phyloP scores from a whole-genome alignment of 2,113 vertebrate species.

The Prunella himalayana region DNA sequence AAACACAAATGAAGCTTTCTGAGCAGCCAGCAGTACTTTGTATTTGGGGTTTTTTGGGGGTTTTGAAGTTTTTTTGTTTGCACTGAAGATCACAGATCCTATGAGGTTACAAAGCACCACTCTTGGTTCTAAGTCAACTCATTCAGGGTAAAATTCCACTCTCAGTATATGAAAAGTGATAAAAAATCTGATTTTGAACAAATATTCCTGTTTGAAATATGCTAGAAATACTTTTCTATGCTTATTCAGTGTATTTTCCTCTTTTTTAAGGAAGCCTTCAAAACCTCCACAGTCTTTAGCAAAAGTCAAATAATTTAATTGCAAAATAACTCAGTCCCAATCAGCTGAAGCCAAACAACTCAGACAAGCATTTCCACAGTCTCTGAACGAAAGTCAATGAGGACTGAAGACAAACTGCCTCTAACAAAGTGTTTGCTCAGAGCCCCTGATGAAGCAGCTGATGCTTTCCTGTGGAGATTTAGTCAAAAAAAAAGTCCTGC shows the following conservation, averaged over 20 bases:
- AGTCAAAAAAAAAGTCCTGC: not conserved
- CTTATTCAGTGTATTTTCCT: not conserved
- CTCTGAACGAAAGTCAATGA: not conserved
- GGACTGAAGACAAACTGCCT: not conserved
- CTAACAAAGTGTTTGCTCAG: not conserved
- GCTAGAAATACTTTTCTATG: not conserved
- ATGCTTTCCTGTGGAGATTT: not conserved
- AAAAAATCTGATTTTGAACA: not conserved
- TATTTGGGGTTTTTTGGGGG: accelerated
- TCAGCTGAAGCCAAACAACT: not conserved
- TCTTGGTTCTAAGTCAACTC: not conserved
- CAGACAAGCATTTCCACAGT: not conserved
- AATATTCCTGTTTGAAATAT: not conserved
- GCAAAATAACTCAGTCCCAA: not conserved
- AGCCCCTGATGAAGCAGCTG: not conserved
- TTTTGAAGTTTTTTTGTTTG: not conserved
- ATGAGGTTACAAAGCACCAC: not conserved
- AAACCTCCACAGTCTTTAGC: not conserved
- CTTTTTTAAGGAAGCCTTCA: not conserved
- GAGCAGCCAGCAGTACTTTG: not conserved
- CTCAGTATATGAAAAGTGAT: not conserved
- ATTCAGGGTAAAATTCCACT: not conserved
- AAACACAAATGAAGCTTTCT: not conserved
- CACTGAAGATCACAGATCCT: not conserved
- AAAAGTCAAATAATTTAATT: not conserved